Percentiles rank a stretch among this genome's conserved stretches.
Evolutionary conservation across 2,888 invertebrate genomes (phyloP).

Genomic region (Prenolepis imparis): DNA sequence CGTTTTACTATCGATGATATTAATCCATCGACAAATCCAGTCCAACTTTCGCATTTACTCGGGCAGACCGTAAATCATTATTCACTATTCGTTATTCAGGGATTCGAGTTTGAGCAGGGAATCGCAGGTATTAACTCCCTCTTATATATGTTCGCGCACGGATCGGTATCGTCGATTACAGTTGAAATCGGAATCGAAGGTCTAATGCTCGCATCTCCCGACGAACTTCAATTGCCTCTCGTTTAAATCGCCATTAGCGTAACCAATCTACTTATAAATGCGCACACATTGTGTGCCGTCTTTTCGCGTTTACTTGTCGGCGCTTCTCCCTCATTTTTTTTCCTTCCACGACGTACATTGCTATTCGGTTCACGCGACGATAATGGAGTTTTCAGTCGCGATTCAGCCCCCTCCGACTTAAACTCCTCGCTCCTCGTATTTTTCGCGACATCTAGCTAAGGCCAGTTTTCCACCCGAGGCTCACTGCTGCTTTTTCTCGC

Average conservation of each 20-base stretch:
- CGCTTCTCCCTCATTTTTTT: not conserved
- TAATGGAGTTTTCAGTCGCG: constrained; percentile 65
- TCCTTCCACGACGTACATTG: constrained; percentile 34
- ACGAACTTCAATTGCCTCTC: constrained; percentile 46
- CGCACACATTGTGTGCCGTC: constrained; percentile 36
- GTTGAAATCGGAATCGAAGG: constrained; percentile 27
- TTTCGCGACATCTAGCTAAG: constrained; percentile 35
- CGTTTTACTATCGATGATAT: constrained; percentile 25
- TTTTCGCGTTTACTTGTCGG: constrained; percentile 2
- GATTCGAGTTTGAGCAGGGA: constrained; percentile 30
- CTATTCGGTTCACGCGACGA: constrained; percentile 63
- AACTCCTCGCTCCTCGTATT: constrained; percentile 54
- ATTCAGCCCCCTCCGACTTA: constrained; percentile 31
- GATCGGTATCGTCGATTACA: constrained; percentile 37
- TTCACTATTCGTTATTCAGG: constrained; percentile 46
- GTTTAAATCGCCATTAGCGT: constrained; percentile 50
- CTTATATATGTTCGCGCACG: constrained; percentile 48
- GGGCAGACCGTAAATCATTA: constrained; percentile 31
- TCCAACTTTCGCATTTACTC: constrained; percentile 30
- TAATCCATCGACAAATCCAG: constrained; percentile 44
- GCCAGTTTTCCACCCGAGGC: not conserved
- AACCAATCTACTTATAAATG: constrained; percentile 42
- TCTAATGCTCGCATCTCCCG: not conserved
- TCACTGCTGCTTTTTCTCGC: not conserved
- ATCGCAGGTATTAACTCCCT: constrained; percentile 38